These are phyloP conservation scores for Drosophila dives DNA, from an alignment of 2,888 invertebrate species.

Conservation along the genomic window DNA sequence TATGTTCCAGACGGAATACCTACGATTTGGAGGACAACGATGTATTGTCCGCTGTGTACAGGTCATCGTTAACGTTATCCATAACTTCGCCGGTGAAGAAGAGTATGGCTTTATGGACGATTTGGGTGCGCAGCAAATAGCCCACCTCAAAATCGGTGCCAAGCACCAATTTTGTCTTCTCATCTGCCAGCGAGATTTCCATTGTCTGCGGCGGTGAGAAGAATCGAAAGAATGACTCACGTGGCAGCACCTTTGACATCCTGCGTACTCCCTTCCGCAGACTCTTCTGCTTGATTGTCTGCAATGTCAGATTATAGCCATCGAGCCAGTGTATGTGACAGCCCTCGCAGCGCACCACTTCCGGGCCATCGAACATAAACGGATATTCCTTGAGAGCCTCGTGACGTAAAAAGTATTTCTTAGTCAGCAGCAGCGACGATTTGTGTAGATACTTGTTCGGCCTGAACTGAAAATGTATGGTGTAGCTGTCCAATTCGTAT, in stretches of 20 bases:
- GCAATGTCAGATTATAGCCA: conserved; percentile 59
- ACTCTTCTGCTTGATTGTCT: conserved; percentile 53
- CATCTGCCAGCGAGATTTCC: conserved; percentile 65
- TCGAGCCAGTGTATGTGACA: conserved; percentile 69
- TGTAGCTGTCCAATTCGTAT: conserved; percentile 63
- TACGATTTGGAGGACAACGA: conserved; percentile 47
- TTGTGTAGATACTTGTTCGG: conserved; percentile 62
- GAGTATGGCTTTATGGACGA: conserved; percentile 69
- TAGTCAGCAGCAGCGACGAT: conserved; percentile 57
- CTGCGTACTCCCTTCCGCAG: conserved; percentile 48
- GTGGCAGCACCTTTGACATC: conserved; percentile 59
- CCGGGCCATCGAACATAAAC: conserved; percentile 67
- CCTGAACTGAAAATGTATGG: conserved; percentile 53
- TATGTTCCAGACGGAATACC: too few species aligned
- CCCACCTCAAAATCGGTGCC: conserved; percentile 67
- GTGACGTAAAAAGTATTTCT: conserved; percentile 63
- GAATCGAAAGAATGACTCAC: conserved; percentile 69
- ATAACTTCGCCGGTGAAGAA: conserved; percentile 70
- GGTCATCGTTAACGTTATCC: conserved; percentile 57
- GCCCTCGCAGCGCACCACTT: conserved; percentile 69
- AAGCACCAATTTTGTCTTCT: conserved; percentile 64
- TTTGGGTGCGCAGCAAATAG: conserved; percentile 66
- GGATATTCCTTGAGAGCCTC: conserved; percentile 65
- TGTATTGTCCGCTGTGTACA: conserved; percentile 35
- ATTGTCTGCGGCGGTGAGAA: conserved; percentile 63